Evolutionary conservation across 2,113 vertebrate genomes (phyloP), one percentile per base, ranked within the genome.

Genomic region (Uropsilus gracilis): DNA sequence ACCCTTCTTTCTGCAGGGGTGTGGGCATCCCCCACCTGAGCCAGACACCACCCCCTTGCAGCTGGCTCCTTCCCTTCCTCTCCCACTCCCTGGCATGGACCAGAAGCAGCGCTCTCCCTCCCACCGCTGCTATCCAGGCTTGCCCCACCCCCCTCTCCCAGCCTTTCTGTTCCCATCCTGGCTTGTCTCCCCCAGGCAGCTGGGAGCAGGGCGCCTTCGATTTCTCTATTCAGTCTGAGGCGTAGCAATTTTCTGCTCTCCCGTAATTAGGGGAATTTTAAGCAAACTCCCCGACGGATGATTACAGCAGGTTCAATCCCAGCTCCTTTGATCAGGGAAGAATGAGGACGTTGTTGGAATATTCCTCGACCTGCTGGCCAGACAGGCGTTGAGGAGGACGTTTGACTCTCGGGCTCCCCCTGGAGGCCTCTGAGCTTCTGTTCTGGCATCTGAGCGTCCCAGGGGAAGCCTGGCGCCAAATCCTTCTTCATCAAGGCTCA

Each of bases 241-340:
- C 96, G 53, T 94, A 95, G 97, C 83, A 96, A 98, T 98, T 98
- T 98, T 78, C 97, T 96, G 90, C 98, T 94, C 97, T 98, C 97
- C 96, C 96, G 91, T 97, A 98, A 98, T 98, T 97, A 98, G 97
- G 97, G 97, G 97, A 97, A 97, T 98, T 98, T 98, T 93, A 97
- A 98, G 97, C 97, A 98, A 98, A 98, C 97, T 90, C 98, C 97
- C 97, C 94, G 55, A 97, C 73, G 94, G 97, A 96, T 98, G 98
- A 98, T 98, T 97, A 94, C 97, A 61, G 96, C 97, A 88, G 94
- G 98, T 98, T 97, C 98, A 97, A 95, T 98, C 96, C 96, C 7
- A n/a, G 92, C 80, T 96, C 95, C 98, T 98, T 97, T 98, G 98
- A 98, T 98, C 98, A 97, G 92, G 96, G 75, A 78, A 96, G 97